Base-by-base conservation (phyloP, 2,797 vertebrate genomes). In the Propithecus perrieri region DNA sequence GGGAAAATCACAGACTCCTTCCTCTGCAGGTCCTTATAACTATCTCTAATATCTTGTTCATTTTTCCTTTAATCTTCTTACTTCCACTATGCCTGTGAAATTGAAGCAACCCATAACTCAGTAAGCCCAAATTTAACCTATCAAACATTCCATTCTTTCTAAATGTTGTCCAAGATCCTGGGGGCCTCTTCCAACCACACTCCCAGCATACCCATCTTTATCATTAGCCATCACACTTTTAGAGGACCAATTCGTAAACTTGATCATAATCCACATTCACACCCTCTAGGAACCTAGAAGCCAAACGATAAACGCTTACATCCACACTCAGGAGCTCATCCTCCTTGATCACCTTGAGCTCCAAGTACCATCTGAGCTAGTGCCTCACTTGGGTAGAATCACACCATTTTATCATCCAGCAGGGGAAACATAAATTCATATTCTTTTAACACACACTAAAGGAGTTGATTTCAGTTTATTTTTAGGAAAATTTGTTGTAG, bases 401-500 rank as follows among this genome's bases (percentile, higher is more conserved):
- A 86, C 28, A 72, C 15, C n/a, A 72, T 43, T 72, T 78, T 59
- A 38, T 59, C 92, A 72, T 81, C 53, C 53, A 79, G 33, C 17
- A 35, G 38, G 41, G 24, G 14, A 89, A 91, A 41, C 24, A 67
- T 50, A 79, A 81, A 74, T 76, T 81, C 12, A 24, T 22, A 41
- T 61, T 46, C 41, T 92, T 84, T 89, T 87, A 85, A 78, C 5
- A 38, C 8, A 74, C 10, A 59, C 15, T 76, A 57, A 84, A 93
- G 18, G 10, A 67, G 7, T 74, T 63, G 2, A 20, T 87, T 81
- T 90, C 30, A 46, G 35, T 87, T 61, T 9, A 90, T 59, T 80
- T 93, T 92, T 86, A 92, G 87, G 38, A 87, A 76, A 50, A 84
- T 79, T 81, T 28, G 5, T 50, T 95, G 67, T 92, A 78, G 43